These are phyloP conservation scores for Orgyia antiqua DNA, from an alignment of 2,888 invertebrate genomes.

Conservation along the genomic window DNA sequence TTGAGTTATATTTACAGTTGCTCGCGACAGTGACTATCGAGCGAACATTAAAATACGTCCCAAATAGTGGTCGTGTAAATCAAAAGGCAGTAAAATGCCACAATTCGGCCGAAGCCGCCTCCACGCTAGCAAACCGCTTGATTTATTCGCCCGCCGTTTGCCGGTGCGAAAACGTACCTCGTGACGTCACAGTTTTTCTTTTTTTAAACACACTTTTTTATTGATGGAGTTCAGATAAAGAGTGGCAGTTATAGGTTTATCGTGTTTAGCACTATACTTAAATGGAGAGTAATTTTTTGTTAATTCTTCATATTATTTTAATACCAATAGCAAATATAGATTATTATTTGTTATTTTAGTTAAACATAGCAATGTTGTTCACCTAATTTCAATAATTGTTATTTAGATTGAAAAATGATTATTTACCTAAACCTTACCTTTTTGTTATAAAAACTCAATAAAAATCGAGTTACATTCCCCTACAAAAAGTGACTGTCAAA, in stretches of 20 bases:
- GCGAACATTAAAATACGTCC: constrained; percentile 48
- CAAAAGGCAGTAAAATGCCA: constrained; percentile 62
- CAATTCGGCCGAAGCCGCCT: constrained; percentile 63
- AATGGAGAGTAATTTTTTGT: too few species aligned
- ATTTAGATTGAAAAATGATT: too few species aligned
- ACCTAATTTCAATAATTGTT: too few species aligned
- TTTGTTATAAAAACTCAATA: too few species aligned
- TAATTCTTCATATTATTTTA: too few species aligned
- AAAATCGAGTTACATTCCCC: too few species aligned
- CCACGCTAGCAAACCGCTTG: constrained; percentile 60
- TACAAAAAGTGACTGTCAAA: too few species aligned
- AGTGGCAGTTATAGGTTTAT: constrained; percentile 54
- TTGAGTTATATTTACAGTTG: constrained; percentile 32
- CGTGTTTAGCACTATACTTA: constrained; percentile 10
- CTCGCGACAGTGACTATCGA: constrained; percentile 28
- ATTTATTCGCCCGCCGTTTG: constrained; percentile 67
- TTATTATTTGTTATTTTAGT: too few species aligned
- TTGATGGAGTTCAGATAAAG: constrained; percentile 72
- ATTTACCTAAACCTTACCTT: too few species aligned
- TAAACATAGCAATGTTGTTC: too few species aligned
- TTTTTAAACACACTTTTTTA: constrained; percentile 57
- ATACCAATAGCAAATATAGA: too few species aligned
- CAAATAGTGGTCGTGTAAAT: constrained; percentile 58
- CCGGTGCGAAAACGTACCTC: constrained; percentile 68
- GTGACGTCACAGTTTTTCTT: constrained; percentile 69